phyloP scores from a whole-genome alignment of 2,113 vertebrate species.

The Seriola dumerili region DNA sequence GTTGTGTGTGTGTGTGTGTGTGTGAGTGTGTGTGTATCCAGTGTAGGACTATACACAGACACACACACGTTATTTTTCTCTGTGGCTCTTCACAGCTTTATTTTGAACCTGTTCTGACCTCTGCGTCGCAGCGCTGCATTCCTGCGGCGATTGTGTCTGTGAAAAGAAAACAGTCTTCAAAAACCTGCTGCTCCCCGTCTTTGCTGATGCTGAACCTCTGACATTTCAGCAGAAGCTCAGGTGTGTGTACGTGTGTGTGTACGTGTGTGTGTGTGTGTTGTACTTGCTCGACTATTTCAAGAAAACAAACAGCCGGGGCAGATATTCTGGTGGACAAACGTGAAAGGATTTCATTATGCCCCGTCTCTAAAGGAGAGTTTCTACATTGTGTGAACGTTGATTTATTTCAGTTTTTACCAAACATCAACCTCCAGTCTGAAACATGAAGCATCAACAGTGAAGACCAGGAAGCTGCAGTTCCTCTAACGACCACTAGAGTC shows the following conservation, averaged over 20 bases:
- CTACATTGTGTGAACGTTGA: too few relatives aligned
- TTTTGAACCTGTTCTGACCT: slow-evolving; percentile 56
- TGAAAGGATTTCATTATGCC: slow-evolving; percentile 46
- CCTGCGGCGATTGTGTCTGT: slow-evolving; percentile 63
- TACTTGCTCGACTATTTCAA: slow-evolving; percentile 49
- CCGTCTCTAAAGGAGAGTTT: neutral
- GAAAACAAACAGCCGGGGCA: slow-evolving; percentile 52
- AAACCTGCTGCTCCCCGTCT: slow-evolving; percentile 42
- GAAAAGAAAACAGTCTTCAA: slow-evolving; percentile 64
- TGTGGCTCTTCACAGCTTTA: slow-evolving; percentile 23
- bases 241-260: slow-evolving; percentile 32
- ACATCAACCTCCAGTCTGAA: too few relatives aligned
- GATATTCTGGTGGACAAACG: slow-evolving; percentile 37
- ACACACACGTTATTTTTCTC: slow-evolving; percentile 5
- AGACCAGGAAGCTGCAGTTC: too few relatives aligned
- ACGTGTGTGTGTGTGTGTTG: neutral
- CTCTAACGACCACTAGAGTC: too few relatives aligned
- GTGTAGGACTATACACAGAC: neutral
- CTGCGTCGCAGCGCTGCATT: slow-evolving; percentile 46
- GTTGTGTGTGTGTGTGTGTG: neutral
- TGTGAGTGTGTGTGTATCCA: neutral
- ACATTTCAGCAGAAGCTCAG: slow-evolving; percentile 48
- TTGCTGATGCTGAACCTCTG: slow-evolving; percentile 25
- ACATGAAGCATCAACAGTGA: too few relatives aligned
- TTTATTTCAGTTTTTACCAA: too few relatives aligned